Conservation (phyloP, 2,888 invertebrate species). For the Leptogaster cylindrica region DNA sequence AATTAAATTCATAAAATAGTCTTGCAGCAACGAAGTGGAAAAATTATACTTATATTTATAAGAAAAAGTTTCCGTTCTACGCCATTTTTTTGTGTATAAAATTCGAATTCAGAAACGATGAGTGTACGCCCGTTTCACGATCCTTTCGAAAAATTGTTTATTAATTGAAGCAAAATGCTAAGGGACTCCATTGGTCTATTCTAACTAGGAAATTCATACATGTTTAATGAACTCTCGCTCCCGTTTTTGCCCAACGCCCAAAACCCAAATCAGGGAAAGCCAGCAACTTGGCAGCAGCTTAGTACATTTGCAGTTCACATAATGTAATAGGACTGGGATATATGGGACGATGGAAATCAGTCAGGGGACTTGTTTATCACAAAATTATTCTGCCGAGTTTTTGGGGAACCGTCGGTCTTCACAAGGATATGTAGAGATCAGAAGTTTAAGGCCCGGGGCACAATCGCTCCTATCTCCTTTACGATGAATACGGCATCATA, state of each 20-base stretch:
- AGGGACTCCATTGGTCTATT: conserved; percentile 3
- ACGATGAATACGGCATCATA: background rate
- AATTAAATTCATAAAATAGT: conserved; percentile 36
- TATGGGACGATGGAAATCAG: conserved; percentile 1
- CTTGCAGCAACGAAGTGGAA: background rate
- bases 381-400: conserved; percentile 24
- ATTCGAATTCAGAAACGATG: conserved; percentile 1
- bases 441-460: conserved; percentile 27
- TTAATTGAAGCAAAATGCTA: conserved; percentile 30
- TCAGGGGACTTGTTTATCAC: conserved; percentile 27
- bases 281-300: too few relatives aligned
- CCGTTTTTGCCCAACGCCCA: background rate
- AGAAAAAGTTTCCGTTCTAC: background rate
- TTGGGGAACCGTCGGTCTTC: background rate
- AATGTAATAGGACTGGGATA: background rate
- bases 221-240: conserved; percentile 17
- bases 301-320: conserved; percentile 1
- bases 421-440: conserved; percentile 5
- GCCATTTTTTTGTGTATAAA: too few relatives aligned
- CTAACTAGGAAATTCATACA: conserved; percentile 1
- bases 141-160: conserved; percentile 26
- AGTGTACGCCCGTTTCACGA: background rate
- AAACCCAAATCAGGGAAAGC: too few relatives aligned
- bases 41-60: conserved; percentile 19
- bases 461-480: conserved; percentile 6